phyloP scores from a whole-genome alignment of 2,113 vertebrate genomes.

The Mus pahari region DNA sequence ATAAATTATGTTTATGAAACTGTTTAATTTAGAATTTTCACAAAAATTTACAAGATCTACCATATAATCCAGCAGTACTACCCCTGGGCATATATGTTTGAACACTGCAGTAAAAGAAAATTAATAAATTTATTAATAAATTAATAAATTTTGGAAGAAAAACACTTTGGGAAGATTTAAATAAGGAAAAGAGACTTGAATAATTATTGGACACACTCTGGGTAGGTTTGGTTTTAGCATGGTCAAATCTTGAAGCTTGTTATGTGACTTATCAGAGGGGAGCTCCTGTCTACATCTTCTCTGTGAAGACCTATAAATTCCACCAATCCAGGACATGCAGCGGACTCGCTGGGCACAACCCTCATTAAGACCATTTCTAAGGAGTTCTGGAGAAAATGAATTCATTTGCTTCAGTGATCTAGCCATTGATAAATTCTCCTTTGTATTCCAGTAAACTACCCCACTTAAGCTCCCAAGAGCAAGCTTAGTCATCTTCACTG shows the following conservation, averaged over 20 bases:
- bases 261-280: background rate
- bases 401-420: background rate
- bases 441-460: background rate
- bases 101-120: background rate
- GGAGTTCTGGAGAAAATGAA: background rate
- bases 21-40: background rate
- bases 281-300: background rate
- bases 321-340: too few relatives aligned
- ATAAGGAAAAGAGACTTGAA: background rate
- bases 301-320: background rate
- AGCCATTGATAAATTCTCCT: too few relatives aligned
- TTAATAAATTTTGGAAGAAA: background rate
- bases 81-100: background rate
- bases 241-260: background rate
- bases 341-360: accelerated
- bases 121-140: background rate
- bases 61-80: too few relatives aligned
- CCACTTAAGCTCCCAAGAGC: too few relatives aligned
- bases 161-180: background rate
- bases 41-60: background rate
- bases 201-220: background rate
- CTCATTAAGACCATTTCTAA: background rate
- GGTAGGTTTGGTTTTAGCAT: background rate
- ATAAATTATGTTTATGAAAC: background rate
- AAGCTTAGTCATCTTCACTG: background rate